Conservation (phyloP, 2,888 invertebrate species). For the Cristatella mucedo region DNA sequence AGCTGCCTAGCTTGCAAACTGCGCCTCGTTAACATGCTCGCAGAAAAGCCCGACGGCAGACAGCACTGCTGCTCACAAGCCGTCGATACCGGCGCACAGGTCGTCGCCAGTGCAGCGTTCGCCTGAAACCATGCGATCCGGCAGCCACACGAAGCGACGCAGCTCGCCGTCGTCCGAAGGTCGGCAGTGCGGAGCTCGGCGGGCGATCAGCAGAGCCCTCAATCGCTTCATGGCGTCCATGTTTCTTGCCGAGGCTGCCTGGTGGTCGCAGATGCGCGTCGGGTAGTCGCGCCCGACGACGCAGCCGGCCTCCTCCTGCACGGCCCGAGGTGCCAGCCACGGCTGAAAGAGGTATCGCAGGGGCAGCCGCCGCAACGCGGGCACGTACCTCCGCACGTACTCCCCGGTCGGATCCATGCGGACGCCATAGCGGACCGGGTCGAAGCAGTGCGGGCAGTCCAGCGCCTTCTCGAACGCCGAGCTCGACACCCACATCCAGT, state of each 20-base stretch:
- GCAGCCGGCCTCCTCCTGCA: slow-evolving; percentile 24
- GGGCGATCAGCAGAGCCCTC: too few species aligned
- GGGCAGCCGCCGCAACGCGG: slow-evolving; percentile 27
- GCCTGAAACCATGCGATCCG: slow-evolving; percentile 14
- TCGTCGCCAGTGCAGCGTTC: slow-evolving; percentile 4
- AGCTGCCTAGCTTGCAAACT: too few species aligned
- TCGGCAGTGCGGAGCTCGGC: slow-evolving; percentile 48
- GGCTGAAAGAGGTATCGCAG: slow-evolving; percentile 26
- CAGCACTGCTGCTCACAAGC: neutral
- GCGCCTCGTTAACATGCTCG: too few species aligned
- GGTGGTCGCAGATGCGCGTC: slow-evolving; percentile 25
- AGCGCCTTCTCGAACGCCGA: slow-evolving; percentile 32
- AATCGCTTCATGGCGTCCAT: too few species aligned
- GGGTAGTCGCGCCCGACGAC: slow-evolving; percentile 29
- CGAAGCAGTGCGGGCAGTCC: slow-evolving; percentile 27
- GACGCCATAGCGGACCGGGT: slow-evolving; percentile 27
- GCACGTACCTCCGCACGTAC: slow-evolving; percentile 28
- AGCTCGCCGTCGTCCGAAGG: slow-evolving; percentile 53
- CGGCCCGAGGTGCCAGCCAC: slow-evolving; percentile 27
- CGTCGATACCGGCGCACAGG: slow-evolving; percentile 1
- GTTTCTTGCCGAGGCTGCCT: slow-evolving; percentile 17
- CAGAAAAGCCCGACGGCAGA: too few species aligned
- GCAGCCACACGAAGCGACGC: slow-evolving; percentile 47
- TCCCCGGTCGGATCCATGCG: slow-evolving; percentile 28
- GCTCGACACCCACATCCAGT: slow-evolving; percentile 36